phyloP scores from a whole-genome alignment of 2,113 vertebrate genomes.

The Bos javanicus region DNA sequence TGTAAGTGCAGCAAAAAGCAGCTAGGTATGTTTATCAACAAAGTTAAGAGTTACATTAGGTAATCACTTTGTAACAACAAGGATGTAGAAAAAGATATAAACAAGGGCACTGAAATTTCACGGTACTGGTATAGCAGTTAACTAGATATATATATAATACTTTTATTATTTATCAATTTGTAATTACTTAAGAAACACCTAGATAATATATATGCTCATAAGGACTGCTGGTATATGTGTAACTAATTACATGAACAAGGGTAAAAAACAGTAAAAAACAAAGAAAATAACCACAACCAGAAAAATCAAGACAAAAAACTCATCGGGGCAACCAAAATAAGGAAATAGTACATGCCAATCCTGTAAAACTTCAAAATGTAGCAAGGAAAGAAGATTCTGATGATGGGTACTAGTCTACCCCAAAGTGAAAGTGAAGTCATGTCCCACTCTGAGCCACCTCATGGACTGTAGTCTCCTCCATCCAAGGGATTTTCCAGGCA shows the following conservation, averaged over 20 bases:
- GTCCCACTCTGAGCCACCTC: neutral
- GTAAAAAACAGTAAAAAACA: neutral
- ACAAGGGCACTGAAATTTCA: neutral
- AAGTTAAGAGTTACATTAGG: neutral
- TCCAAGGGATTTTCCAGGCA: neutral
- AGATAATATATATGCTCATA: neutral
- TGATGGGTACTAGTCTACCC: neutral
- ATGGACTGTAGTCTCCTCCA: neutral
- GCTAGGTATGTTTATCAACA: neutral
- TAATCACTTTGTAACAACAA: neutral
- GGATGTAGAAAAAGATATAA: neutral
- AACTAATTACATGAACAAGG: neutral
- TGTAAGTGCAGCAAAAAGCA: neutral
- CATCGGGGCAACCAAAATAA: slow-evolving; percentile 10
- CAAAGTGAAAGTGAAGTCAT: neutral
- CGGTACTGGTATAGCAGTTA: neutral
- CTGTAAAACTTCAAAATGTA: neutral
- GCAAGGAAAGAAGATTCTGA: neutral
- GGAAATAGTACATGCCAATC: neutral
- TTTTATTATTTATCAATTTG: neutral
- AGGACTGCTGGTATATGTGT: neutral
- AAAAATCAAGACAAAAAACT: neutral
- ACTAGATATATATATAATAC: neutral
- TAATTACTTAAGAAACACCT: neutral
- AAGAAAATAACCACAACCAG: neutral